These are phyloP conservation scores for Centrocercus urophasianus DNA, from an alignment of 2,113 vertebrate species.

Conservation along the genomic window DNA sequence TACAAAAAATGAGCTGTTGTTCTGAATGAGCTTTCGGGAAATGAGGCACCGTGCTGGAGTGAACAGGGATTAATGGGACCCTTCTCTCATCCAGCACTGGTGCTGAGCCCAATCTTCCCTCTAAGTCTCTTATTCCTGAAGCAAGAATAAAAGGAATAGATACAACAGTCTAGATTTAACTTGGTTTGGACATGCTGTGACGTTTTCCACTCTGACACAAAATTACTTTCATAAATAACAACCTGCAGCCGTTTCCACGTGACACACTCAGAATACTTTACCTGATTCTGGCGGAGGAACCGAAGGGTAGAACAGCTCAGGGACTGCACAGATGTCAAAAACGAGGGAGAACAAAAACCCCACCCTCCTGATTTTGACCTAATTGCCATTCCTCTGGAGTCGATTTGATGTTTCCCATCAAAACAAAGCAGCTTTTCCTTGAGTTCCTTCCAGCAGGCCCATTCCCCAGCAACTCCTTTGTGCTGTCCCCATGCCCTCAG, in stretches of 20 bases:
- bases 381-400: neutral
- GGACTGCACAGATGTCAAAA: neutral
- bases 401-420: neutral
- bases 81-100: neutral
- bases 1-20: neutral
- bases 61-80: neutral
- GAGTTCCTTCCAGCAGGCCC: neutral
- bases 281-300: neutral
- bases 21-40: neutral
- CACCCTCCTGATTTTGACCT: neutral
- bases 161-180: neutral
- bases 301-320: neutral
- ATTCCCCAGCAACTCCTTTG: neutral
- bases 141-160: neutral
- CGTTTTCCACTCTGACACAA: neutral
- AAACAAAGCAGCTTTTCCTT: neutral
- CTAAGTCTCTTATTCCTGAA: neutral
- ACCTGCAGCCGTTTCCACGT: neutral
- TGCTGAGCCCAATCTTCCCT: neutral
- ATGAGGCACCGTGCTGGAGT: neutral
- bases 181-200: neutral
- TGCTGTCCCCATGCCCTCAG: fast-evolving
- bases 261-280: neutral
- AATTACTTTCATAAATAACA: neutral
- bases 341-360: neutral